These are phyloP conservation scores for Euphydryas editha DNA, from an alignment of 2,888 invertebrate species.

Conservation along the genomic window DNA sequence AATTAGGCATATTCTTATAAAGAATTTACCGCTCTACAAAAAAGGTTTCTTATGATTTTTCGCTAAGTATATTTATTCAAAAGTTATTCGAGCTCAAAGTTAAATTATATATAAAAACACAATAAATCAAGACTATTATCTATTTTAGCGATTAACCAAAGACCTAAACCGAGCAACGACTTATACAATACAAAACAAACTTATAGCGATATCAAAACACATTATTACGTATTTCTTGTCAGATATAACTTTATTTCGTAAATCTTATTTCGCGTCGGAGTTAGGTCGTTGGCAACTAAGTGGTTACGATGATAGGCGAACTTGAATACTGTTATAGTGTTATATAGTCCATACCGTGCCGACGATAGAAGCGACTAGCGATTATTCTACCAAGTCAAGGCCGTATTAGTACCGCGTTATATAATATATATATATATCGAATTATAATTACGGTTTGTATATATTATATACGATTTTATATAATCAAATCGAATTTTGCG, in stretches of 20 bases:
- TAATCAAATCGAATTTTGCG: neutral
- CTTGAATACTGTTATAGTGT: conserved; percentile 57
- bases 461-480: neutral
- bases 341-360: conserved; percentile 39
- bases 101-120: too few relatives aligned
- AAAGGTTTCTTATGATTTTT: too few relatives aligned
- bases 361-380: conserved; percentile 49
- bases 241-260: neutral
- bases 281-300: conserved; percentile 51
- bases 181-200: too few relatives aligned
- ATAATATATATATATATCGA: neutral
- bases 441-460: neutral
- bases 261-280: neutral
- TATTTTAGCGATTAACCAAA: too few relatives aligned
- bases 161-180: too few relatives aligned
- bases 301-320: conserved; percentile 48
- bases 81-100: too few relatives aligned
- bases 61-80: too few relatives aligned
- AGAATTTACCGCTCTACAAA: too few relatives aligned
- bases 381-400: conserved; percentile 30
- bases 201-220: too few relatives aligned
- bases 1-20: too few relatives aligned
- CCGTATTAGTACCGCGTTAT: conserved; percentile 8
- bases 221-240: too few relatives aligned
- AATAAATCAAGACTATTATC: too few relatives aligned